These are phyloP conservation scores for Cephalotes varians DNA, from an alignment of 2,888 invertebrate species.

Conservation along the genomic window DNA sequence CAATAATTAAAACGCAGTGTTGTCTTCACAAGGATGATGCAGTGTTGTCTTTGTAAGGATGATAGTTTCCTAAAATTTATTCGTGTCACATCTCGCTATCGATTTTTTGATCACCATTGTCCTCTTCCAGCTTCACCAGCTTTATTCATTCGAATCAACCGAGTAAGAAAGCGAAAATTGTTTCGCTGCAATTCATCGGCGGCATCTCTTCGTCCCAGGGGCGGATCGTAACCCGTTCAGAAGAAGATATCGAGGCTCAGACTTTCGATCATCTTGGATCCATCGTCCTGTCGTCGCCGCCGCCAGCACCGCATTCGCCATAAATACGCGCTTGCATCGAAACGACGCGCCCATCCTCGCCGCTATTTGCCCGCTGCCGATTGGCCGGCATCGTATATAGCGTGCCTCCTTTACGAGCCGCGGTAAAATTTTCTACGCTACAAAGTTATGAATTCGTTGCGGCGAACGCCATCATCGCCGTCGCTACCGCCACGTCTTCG, in stretches of 20 bases:
- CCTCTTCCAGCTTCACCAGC: background rate
- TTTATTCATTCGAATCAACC: background rate
- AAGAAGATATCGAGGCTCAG: constrained; percentile 37
- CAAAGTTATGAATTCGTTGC: constrained; percentile 78
- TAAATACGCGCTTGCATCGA: constrained; percentile 56
- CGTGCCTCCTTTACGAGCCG: constrained; percentile 72
- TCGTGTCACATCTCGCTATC: background rate
- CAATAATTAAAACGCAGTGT: background rate
- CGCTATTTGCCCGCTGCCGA: constrained; percentile 66
- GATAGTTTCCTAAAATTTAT: background rate
- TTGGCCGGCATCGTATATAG: constrained; percentile 64
- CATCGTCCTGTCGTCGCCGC: constrained; percentile 34
- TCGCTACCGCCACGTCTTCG: constrained; percentile 33
- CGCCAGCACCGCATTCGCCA: constrained; percentile 40
- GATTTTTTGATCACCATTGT: background rate
- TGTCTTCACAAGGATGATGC: background rate
- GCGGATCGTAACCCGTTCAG: constrained; percentile 54
- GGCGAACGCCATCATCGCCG: constrained; percentile 37
- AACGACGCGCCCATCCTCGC: constrained; percentile 48
- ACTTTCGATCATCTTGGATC: constrained; percentile 58
- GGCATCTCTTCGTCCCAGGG: constrained; percentile 14
- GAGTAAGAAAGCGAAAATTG: constrained; percentile 55
- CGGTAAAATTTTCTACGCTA: constrained; percentile 77
- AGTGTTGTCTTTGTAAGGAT: background rate
- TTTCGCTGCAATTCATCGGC: constrained; percentile 58